Conservation (phyloP, 2,888 invertebrate species). For the Drosophila mimetica region DNA sequence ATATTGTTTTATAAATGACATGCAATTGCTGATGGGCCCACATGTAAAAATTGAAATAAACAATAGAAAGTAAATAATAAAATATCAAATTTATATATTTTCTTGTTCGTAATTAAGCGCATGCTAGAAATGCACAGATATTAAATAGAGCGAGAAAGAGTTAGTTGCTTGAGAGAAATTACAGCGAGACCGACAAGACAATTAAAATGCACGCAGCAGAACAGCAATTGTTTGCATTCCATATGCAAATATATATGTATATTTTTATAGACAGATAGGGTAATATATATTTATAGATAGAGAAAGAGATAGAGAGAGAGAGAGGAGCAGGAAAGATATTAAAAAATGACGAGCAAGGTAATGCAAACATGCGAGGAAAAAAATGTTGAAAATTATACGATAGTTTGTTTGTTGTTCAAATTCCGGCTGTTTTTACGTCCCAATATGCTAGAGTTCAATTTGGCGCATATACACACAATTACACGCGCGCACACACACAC, state of each 20-base stretch:
- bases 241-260: slow-evolving; percentile 6
- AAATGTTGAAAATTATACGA: slow-evolving; percentile 47
- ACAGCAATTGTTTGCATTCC: slow-evolving; percentile 49
- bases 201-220: slow-evolving; percentile 48
- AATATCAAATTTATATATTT: slow-evolving; percentile 32
- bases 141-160: slow-evolving; percentile 16
- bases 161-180: slow-evolving; percentile 19
- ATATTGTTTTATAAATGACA: slow-evolving; percentile 12
- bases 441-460: slow-evolving; percentile 47
- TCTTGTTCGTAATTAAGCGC: slow-evolving; percentile 61
- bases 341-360: slow-evolving; percentile 53
- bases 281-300: slow-evolving; percentile 4
- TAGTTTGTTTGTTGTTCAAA: slow-evolving; percentile 43
- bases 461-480: slow-evolving; percentile 50
- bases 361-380: slow-evolving; percentile 66
- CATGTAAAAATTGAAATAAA: slow-evolving; percentile 29
- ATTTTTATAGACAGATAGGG: slow-evolving; percentile 16
- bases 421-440: slow-evolving; percentile 36
- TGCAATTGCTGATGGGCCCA: slow-evolving; percentile 23
- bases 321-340: slow-evolving; percentile 14
- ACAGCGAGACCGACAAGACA: slow-evolving; percentile 33
- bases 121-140: slow-evolving; percentile 59
- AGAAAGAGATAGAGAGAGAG: slow-evolving; percentile 4
- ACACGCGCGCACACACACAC: slow-evolving; percentile 28
- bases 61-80: slow-evolving; percentile 34